Conservation (phyloP, 1,140 invertebrate genomes). For the Linepithema humile region DNA sequence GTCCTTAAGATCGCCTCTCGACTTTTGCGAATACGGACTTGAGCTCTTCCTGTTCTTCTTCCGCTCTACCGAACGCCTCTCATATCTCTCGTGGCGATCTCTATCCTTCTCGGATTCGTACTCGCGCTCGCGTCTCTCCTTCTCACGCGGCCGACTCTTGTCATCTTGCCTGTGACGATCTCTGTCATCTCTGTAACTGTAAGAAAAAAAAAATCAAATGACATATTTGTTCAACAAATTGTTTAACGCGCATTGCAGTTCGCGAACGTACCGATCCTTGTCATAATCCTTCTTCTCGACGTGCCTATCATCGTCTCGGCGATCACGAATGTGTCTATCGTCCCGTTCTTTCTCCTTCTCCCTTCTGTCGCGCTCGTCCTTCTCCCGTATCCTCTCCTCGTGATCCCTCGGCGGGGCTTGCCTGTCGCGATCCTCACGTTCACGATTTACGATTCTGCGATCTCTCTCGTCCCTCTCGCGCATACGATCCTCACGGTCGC, state of each 20-base stretch:
- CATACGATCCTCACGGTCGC: slow-evolving; percentile 75
- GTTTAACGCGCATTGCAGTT: neutral
- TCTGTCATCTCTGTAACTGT: slow-evolving; percentile 80
- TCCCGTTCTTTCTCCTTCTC: slow-evolving; percentile 80
- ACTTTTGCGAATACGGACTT: slow-evolving; percentile 76
- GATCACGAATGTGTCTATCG: slow-evolving; percentile 77
- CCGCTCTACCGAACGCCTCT: slow-evolving; percentile 76
- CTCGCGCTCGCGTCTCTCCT: slow-evolving; percentile 73
- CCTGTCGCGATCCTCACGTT: slow-evolving; percentile 71
- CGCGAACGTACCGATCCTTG: slow-evolving; percentile 77
- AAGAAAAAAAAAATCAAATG: neutral
- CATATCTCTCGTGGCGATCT: slow-evolving; percentile 80
- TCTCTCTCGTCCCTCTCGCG: slow-evolving; percentile 81
- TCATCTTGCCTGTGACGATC: slow-evolving; percentile 79
- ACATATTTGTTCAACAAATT: neutral
- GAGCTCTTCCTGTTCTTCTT: slow-evolving; percentile 77
- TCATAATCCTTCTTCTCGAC: slow-evolving; percentile 79
- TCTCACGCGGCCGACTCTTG: slow-evolving; percentile 74
- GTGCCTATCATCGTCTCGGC: slow-evolving; percentile 76
- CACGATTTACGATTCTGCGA: slow-evolving; percentile 64
- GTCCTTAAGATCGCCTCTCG: slow-evolving; percentile 76
- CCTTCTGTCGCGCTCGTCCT: slow-evolving; percentile 80
- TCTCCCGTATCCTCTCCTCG: slow-evolving; percentile 77
- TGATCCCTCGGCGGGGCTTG: slow-evolving; percentile 70
- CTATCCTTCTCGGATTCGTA: slow-evolving; percentile 71